Evolutionary conservation across 2,113 vertebrate species (phyloP).

Genomic region (Orthonyx spaldingii): DNA sequence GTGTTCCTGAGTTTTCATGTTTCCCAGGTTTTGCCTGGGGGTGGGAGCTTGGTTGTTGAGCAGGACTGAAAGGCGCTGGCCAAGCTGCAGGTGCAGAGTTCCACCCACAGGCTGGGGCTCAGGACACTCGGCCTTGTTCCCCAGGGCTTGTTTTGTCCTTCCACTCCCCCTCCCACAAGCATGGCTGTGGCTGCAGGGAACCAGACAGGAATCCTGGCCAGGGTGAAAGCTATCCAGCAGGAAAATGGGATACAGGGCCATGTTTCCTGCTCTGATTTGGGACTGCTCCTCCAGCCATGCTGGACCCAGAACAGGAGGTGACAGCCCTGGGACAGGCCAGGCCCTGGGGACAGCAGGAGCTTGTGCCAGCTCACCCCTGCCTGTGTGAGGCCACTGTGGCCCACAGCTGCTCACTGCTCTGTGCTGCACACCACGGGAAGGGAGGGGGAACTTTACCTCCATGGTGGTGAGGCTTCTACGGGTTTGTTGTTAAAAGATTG

Average conservation of each 20-base stretch:
- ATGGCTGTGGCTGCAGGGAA: background rate
- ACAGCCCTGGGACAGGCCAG: background rate
- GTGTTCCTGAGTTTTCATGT: background rate
- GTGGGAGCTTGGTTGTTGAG: background rate
- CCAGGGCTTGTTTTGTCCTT: background rate
- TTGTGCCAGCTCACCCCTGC: background rate
- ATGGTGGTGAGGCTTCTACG: accelerated
- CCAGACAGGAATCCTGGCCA: background rate
- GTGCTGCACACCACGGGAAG: background rate
- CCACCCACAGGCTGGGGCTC: background rate
- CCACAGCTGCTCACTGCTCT: background rate
- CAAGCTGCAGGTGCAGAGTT: background rate
- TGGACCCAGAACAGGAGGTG: background rate
- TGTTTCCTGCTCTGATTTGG: background rate
- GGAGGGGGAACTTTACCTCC: background rate
- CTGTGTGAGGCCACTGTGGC: background rate
- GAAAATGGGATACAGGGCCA: background rate
- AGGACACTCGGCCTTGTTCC: background rate
- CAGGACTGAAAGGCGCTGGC: background rate
- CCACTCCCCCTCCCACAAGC: background rate
- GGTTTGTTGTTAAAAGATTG: background rate
- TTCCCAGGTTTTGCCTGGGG: background rate
- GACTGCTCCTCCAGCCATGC: background rate
- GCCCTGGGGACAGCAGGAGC: background rate
- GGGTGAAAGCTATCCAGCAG: background rate